Evolutionary conservation across 2,797 vertebrate genomes (phyloP).

Genomic region (Karalla daura): DNA sequence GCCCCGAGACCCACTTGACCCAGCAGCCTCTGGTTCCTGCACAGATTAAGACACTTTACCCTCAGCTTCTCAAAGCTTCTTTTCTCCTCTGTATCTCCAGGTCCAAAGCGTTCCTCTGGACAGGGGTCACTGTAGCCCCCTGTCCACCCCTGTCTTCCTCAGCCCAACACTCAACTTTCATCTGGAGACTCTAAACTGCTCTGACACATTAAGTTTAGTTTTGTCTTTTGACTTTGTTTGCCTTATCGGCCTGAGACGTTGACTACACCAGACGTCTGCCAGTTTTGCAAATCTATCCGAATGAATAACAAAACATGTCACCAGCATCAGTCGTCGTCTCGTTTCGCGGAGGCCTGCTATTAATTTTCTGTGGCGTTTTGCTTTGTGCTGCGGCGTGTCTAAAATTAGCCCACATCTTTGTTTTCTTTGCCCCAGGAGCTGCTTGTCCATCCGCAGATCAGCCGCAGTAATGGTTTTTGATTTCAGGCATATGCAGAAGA

Average conservation of each 20-base stretch:
- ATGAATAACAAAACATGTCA: conserved; percentile 35
- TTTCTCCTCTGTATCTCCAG: conserved; percentile 58
- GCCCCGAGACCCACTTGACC: conserved; percentile 63
- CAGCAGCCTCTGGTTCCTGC: conserved; percentile 46
- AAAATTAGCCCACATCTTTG: conserved; percentile 46
- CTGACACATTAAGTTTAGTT: conserved; percentile 3
- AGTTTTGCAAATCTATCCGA: conserved; percentile 12
- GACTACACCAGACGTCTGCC: conserved; percentile 21
- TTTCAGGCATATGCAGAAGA: conserved; percentile 2
- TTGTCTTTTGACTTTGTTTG: conserved; percentile 11
- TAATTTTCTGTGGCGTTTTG: conserved; percentile 46
- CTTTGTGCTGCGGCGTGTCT: conserved; percentile 51
- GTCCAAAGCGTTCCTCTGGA: conserved; percentile 50
- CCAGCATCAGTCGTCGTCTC: conserved; percentile 28
- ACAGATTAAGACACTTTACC: conserved; percentile 62
- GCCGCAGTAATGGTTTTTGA: conserved; percentile 16
- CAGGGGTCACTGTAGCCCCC: conserved; percentile 42
- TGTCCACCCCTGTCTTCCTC: conserved; percentile 24
- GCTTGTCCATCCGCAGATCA: conserved; percentile 40
- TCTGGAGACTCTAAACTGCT: neutral
- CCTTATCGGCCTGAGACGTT: conserved; percentile 5
- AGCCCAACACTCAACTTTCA: conserved; percentile 20
- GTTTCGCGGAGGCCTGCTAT: conserved; percentile 26
- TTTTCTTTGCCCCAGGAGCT: conserved; percentile 42
- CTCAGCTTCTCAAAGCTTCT: conserved; percentile 56